Evolutionary conservation across 2,113 vertebrate species (phyloP).

Genomic region (Anarrhichthys ocellatus): DNA sequence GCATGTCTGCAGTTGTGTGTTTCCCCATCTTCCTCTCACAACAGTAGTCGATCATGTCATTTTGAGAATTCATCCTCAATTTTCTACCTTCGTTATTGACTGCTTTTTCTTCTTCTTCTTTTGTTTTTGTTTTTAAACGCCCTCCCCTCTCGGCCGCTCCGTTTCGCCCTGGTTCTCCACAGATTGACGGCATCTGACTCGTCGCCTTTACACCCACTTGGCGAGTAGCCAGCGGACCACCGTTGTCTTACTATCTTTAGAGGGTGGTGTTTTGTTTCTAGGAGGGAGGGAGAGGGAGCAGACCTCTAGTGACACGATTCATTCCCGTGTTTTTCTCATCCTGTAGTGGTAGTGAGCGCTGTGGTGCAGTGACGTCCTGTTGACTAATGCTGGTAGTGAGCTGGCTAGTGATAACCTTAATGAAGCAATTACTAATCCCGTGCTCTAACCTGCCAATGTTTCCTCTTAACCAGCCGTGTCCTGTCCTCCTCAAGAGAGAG

Average conservation of each 20-base stretch:
- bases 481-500: background rate
- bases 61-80: background rate
- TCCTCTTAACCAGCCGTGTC: slow-evolving; percentile 48
- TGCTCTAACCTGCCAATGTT: slow-evolving; percentile 36
- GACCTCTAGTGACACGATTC: background rate
- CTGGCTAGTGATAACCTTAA: slow-evolving; percentile 14
- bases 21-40: slow-evolving; percentile 17
- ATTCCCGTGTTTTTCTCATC: slow-evolving; percentile 3
- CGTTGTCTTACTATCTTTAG: slow-evolving; percentile 15
- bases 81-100: slow-evolving; percentile 54
- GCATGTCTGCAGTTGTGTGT: slow-evolving; percentile 43
- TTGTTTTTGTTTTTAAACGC: slow-evolving; percentile 25
- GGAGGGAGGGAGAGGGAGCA: background rate
- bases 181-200: slow-evolving; percentile 78
- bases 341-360: slow-evolving; percentile 42
- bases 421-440: slow-evolving; percentile 23
- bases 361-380: slow-evolving; percentile 51
- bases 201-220: slow-evolving; percentile 69
- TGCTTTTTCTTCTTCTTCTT: slow-evolving; percentile 44
- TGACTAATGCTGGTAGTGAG: slow-evolving; percentile 40
- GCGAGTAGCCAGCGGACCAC: slow-evolving; percentile 77
- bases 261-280: background rate
- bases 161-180: slow-evolving; percentile 56
- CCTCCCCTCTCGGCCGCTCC: slow-evolving; percentile 29
- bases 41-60: slow-evolving; percentile 11